These are phyloP conservation scores for Andrena trimmerana DNA, from an alignment of 2,888 invertebrate species.

Conservation along the genomic window DNA sequence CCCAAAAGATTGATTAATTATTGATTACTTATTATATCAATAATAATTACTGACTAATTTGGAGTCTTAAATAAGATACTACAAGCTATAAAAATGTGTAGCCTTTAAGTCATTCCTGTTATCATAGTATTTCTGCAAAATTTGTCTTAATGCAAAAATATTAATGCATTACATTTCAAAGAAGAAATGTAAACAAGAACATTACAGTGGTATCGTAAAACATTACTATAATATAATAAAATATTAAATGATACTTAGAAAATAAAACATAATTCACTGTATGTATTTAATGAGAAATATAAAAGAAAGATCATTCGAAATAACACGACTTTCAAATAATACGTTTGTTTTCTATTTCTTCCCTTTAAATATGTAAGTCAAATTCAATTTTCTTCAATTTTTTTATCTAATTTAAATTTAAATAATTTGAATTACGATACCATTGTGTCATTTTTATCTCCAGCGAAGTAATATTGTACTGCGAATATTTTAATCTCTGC, in stretches of 20 bases:
- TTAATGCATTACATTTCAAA: slow-evolving; percentile 10
- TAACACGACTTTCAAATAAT: no score
- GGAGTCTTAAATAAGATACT: slow-evolving; percentile 33
- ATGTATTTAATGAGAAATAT: not conserved
- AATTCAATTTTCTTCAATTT: not conserved
- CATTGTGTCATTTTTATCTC: slow-evolving; percentile 13
- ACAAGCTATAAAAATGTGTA: slow-evolving; percentile 30
- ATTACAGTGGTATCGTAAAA: slow-evolving; percentile 30
- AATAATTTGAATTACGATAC: slow-evolving; percentile 4
- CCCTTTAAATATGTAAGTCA: not conserved
- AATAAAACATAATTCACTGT: not conserved
- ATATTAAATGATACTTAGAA: not conserved
- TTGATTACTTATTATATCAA: slow-evolving; percentile 5
- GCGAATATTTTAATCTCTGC: slow-evolving; percentile 11
- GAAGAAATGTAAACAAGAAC: slow-evolving; percentile 6
- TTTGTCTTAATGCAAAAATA: slow-evolving; percentile 28
- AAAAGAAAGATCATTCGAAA: not conserved
- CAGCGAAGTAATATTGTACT: not conserved
- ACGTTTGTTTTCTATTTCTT: no score
- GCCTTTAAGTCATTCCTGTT: slow-evolving; percentile 53
- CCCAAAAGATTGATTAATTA: not conserved
- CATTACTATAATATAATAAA: not conserved
- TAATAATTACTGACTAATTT: not conserved
- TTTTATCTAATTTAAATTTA: not conserved
- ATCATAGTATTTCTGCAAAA: slow-evolving; percentile 52